phyloP scores from a whole-genome alignment of 2,797 vertebrate genomes.

The Siniperca scherzeri region DNA sequence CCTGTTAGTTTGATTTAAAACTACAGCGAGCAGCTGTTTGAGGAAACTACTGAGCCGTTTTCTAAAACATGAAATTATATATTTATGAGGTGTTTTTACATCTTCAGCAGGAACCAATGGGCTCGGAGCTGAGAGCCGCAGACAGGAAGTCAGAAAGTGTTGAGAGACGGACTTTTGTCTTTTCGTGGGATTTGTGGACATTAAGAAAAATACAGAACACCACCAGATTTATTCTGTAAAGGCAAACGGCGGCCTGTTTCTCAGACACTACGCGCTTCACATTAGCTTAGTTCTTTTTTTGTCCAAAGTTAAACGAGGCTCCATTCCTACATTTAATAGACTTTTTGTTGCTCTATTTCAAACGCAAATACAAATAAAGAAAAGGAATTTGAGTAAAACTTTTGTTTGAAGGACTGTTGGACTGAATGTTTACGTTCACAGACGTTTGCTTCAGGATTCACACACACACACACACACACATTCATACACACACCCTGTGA shows the following conservation, averaged over 20 bases:
- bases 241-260: too few species aligned
- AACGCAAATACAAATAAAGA: neutral
- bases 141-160: too few species aligned
- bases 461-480: slow-evolving; percentile 22
- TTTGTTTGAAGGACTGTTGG: too few species aligned
- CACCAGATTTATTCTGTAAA: neutral
- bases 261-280: neutral
- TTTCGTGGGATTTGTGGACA: neutral
- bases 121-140: neutral
- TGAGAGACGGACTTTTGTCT: neutral
- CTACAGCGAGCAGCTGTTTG: too few species aligned
- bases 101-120: neutral
- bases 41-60: too few species aligned
- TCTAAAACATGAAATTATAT: neutral
- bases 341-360: neutral
- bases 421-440: neutral
- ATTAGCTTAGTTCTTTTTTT: neutral
- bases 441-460: neutral
- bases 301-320: too few species aligned
- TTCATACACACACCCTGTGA: slow-evolving; percentile 10
- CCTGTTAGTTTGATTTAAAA: too few species aligned
- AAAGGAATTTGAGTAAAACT: too few species aligned
- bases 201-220: neutral
- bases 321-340: too few species aligned
- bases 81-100: neutral